Conservation (phyloP, 1,140 invertebrate genomes). For the Drosophila ambigua region DNA sequence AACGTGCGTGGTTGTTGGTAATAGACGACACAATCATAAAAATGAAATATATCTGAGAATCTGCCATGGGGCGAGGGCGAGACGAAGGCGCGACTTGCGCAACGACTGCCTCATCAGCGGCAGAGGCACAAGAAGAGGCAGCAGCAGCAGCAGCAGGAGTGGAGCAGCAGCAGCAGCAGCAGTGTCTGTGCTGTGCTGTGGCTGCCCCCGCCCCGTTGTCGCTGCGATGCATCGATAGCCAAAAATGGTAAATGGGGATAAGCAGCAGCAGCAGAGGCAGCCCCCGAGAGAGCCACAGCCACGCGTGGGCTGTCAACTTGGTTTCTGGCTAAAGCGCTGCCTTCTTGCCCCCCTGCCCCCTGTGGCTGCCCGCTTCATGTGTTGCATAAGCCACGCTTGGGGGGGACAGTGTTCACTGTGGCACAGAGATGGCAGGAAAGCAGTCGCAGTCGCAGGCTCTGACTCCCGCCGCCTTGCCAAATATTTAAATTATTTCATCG, state of each 20-base stretch:
- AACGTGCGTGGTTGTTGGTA: constrained; percentile 80
- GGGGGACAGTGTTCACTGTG: constrained; percentile 53
- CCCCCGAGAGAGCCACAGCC: constrained; percentile 26
- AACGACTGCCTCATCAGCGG: constrained; percentile 69
- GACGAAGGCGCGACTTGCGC: constrained; percentile 64
- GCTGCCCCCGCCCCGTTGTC: constrained; percentile 62
- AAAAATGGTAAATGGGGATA: constrained; percentile 82
- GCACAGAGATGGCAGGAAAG: constrained; percentile 4
- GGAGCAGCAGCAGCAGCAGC: constrained; percentile 58
- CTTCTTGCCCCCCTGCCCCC: not conserved
- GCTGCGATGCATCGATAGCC: constrained; percentile 68
- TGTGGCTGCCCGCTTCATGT: not conserved
- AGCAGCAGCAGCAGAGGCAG: constrained; percentile 40
- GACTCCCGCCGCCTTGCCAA: constrained; percentile 60
- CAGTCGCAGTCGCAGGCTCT: too few relatives aligned
- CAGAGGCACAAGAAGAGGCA: constrained; percentile 36
- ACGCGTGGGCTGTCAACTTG: constrained; percentile 77
- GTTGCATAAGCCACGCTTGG: constrained; percentile 74
- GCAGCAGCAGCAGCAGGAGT: constrained; percentile 61
- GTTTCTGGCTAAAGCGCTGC: constrained; percentile 20
- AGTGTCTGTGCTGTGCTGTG: constrained; percentile 46
- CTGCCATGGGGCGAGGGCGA: constrained; percentile 68
- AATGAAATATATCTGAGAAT: constrained; percentile 83
- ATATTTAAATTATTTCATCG: constrained; percentile 83
- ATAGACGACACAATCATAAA: constrained; percentile 82